Base-by-base conservation (phyloP, 2,888 invertebrate species). In the Ophioninae sp. region DNA sequence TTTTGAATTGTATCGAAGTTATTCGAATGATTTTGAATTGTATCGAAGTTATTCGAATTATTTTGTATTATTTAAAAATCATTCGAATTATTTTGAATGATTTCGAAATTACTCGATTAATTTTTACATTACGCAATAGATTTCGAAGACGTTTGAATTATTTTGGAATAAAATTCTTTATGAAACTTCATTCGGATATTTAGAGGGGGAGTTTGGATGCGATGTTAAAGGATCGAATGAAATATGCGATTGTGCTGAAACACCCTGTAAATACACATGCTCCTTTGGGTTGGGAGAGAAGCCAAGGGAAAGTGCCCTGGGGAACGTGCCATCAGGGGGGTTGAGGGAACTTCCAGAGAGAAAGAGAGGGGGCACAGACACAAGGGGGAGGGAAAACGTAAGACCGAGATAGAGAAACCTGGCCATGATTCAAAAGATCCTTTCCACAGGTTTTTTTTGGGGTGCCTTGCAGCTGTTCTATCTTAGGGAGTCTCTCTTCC, bases 381-480 rank as follows among this genome's bases (percentile, higher is more conserved):
- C 67, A 37, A 77, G 82, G 80, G 81, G 81, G 83, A 78, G 78
- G 81, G 81, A 68, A 81, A 78, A 73, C 65, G 72, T 82, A 81
- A 75, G 83, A 84, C 77, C 74, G 83, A 83, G 79, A 83, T 84
- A 81, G 82, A 85, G 76, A 79, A 82, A 84, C 73, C 82, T 75
- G 84, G 85, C 83, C 87, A 87, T 87, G 88, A 87, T 88, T 88
- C 86, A 85, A 88, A 87, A 87, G 88, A 85, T 82, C 87, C 82
- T 87, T 71, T 74, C 82, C 79, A 81, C 83, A 65, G 74, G 73
- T 79, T 65, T 80, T 85, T 86, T 86, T 85, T 85, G 79, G 85
- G 86, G 85, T 86, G 87, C 84, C 87, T 84, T 69, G 85, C 87
- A 87, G 87, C 86, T 87, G 86, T 86, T 85, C 82, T 83, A 83